These are phyloP conservation scores for Phrixothrix hirtus DNA, from an alignment of 2,888 invertebrate genomes.

Conservation along the genomic window DNA sequence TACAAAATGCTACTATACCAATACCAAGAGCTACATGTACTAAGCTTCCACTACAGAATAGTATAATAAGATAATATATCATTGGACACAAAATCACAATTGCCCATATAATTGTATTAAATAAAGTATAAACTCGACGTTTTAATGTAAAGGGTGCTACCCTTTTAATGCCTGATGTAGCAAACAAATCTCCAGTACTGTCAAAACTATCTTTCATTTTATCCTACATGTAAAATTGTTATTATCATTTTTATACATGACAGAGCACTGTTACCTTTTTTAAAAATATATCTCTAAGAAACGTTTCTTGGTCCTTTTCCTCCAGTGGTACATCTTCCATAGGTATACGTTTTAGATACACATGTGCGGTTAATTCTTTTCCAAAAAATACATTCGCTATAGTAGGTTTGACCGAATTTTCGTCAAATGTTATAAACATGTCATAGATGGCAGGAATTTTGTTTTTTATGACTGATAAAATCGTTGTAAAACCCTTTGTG, in stretches of 20 bases:
- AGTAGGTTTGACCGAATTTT: slow-evolving; percentile 73
- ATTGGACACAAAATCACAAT: slow-evolving; percentile 70
- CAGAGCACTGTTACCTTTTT: slow-evolving; percentile 72
- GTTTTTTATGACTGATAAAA: slow-evolving; percentile 78
- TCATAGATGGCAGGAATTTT: slow-evolving; percentile 85
- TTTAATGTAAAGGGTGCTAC: slow-evolving; percentile 62
- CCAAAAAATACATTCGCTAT: slow-evolving; percentile 77
- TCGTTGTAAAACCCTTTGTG: slow-evolving; percentile 91
- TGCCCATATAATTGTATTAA: slow-evolving; percentile 76
- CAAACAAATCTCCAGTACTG: slow-evolving; percentile 78
- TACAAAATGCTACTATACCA: slow-evolving; percentile 74
- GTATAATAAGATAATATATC: slow-evolving; percentile 67
- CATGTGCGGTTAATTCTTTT: slow-evolving; percentile 70
- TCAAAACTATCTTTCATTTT: slow-evolving; percentile 73
- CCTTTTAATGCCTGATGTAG: slow-evolving; percentile 71
- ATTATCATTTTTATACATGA: not conserved
- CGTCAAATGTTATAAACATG: slow-evolving; percentile 73
- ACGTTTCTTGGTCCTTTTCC: slow-evolving; percentile 73
- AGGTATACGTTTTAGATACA: slow-evolving; percentile 81
- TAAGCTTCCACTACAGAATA: slow-evolving; percentile 74
- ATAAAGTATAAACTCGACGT: slow-evolving; percentile 67
- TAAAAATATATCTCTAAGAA: slow-evolving; percentile 81
- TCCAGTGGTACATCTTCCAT: slow-evolving; percentile 77
- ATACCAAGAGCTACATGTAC: slow-evolving; percentile 70
- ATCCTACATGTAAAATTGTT: slow-evolving; percentile 59